Evolutionary conservation across 2,888 invertebrate species (phyloP).

Genomic region (Maniola hyperantus): DNA sequence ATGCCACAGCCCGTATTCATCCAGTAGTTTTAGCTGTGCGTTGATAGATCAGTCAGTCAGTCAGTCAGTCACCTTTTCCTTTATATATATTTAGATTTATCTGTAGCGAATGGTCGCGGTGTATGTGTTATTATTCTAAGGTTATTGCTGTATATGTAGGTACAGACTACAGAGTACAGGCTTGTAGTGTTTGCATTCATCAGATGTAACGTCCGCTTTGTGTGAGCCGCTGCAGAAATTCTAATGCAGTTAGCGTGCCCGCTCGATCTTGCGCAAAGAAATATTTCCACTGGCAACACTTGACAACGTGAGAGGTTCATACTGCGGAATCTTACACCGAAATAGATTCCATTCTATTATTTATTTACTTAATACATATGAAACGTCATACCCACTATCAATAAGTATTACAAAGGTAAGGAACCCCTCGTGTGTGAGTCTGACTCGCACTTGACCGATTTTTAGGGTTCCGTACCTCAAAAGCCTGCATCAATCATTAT

Average conservation of each 20-base stretch:
- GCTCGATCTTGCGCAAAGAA: slow-evolving; percentile 10
- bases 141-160: slow-evolving; percentile 2
- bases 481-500: too few species aligned
- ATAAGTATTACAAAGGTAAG: too few species aligned
- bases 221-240: slow-evolving; percentile 26
- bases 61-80: too few species aligned
- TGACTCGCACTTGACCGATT: too few species aligned
- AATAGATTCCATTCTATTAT: not conserved
- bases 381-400: too few species aligned
- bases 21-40: too few species aligned
- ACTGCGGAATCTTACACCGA: not conserved
- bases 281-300: slow-evolving; percentile 8
- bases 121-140: not conserved
- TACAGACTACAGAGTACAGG: not conserved
- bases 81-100: too few species aligned
- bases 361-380: not conserved
- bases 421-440: too few species aligned
- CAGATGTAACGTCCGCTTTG: slow-evolving; percentile 34
- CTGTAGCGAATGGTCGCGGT: not conserved
- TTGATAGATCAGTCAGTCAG: too few species aligned
- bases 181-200: slow-evolving; percentile 34
- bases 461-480: too few species aligned
- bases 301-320: slow-evolving; percentile 10
- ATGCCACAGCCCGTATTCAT: too few species aligned
- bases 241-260: slow-evolving; percentile 17